A percentile compares a stretch with the other conserved stretches of the same genome.
phyloP scores from a whole-genome alignment of 1,140 invertebrate species.

The Eupeodes corollae region DNA sequence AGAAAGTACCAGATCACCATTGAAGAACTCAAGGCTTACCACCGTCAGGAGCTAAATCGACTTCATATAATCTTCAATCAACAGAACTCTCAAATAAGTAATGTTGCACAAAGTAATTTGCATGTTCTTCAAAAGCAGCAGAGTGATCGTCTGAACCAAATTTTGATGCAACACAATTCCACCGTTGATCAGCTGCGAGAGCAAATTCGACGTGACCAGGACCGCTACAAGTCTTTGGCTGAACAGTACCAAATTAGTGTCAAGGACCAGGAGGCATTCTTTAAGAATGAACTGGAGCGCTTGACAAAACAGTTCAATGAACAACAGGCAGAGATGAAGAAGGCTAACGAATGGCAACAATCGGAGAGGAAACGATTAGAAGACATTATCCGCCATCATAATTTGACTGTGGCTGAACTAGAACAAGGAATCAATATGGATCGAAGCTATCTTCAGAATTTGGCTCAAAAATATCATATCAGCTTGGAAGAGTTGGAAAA shows the following conservation, averaged over 20 bases:
- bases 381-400: conserved; percentile 22
- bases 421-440: conserved; percentile 25
- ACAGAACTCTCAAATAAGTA: conserved; percentile 22
- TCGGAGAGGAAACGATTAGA: conserved; percentile 27
- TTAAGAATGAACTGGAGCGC: conserved; percentile 25
- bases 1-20: conserved; percentile 15
- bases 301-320: conserved; percentile 25
- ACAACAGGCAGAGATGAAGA: conserved; percentile 25
- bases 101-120: conserved; percentile 6
- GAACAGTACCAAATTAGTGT: conserved; percentile 30
- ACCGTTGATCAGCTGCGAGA: conserved; percentile 25
- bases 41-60: conserved; percentile 23
- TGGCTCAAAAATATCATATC: conserved; percentile 29
- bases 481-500: conserved; percentile 31
- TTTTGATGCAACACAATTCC: conserved; percentile 27
- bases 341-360: conserved; percentile 26
- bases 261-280: conserved; percentile 29
- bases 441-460: conserved; percentile 22
- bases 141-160: conserved; percentile 21
- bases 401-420: conserved; percentile 23
- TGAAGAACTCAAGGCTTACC: conserved; percentile 23
- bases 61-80: conserved; percentile 20
- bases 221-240: conserved; percentile 24
- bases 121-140: conserved; percentile 15
- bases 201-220: conserved; percentile 23